Base-by-base conservation (phyloP, 2,113 vertebrate species). In the Picathartes gymnocephalus region DNA sequence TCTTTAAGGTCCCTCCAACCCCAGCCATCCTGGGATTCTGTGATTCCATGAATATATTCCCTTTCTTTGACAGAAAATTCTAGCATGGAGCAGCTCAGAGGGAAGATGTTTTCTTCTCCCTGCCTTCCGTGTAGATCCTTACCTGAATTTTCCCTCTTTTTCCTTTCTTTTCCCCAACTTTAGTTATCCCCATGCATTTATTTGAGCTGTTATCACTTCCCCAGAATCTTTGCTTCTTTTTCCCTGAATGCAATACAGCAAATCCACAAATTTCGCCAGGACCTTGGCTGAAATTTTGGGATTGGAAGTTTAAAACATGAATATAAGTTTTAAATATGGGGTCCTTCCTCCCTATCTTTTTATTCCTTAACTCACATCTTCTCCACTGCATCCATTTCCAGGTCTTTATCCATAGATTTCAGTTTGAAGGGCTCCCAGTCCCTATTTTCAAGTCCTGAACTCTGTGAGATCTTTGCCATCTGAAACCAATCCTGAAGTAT, bases 281-380 rank as follows among this genome's bases (percentile, higher is more conserved):
- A 31, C 1, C 10, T 81, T 3, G 22, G 45, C 8, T 68, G 35
- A 47, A 74, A 60, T 64, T 20, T 47, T 73, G 17, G 7, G 15
- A 28, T 23, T 44, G 2, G 4, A 13, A 48, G 1, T 44, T 79
- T 27, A 64, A 93, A 51, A 37, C 6, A 3, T 4, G 44, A 64
- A 45, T 5, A 1, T 4, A 9, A 39, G 0, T 54, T 84, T 44
- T 39, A 86, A 35, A 27, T 3, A 6, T 1, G 14, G 4, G 1
- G 2, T 33, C 8, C 11, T 70, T 62, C 27, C 23, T 58, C 19
- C 9, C 1, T 21, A 0, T 3, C 11, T 50, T 69, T 3, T 3
- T 15, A 8, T 58, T 60, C 37, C 48, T 66, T 23, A 37, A 14
- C 11, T 79, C 4, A 4, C 6, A 20, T 19, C 16, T n/a, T 69